Evolutionary conservation across 2,797 vertebrate species (phyloP).

Genomic region (Trichosurus vulpecula): DNA sequence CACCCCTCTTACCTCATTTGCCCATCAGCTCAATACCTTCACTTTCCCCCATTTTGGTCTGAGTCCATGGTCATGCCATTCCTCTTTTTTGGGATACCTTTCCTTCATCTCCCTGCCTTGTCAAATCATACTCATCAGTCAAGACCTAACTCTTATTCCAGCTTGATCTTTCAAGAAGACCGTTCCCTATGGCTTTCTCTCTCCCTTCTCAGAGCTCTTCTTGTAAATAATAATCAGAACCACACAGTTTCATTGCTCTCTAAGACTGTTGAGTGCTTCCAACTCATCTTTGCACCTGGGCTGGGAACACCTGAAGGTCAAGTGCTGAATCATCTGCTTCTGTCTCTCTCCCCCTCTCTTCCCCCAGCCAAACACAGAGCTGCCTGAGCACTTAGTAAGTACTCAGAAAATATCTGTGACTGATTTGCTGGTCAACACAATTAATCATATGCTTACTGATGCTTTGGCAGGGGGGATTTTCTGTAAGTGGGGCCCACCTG

Average conservation of each 20-base stretch:
- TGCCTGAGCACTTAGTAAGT: neutral
- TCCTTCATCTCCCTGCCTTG: neutral
- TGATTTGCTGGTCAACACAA: neutral
- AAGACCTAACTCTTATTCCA: neutral
- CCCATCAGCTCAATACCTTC: neutral
- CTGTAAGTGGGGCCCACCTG: neutral
- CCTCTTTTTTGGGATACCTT: neutral
- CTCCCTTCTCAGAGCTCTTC: neutral
- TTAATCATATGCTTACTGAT: constrained; percentile 17
- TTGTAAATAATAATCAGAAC: neutral
- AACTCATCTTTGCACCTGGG: neutral
- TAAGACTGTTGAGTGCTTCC: neutral
- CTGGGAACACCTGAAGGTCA: neutral
- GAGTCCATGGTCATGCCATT: neutral
- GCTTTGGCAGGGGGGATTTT: neutral
- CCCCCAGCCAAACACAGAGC: neutral
- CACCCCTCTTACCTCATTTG: neutral
- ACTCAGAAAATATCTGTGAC: neutral
- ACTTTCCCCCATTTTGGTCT: neutral
- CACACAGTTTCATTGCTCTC: neutral
- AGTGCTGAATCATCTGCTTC: neutral
- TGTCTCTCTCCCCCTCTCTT: neutral
- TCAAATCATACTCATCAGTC: neutral
- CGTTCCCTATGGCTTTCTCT: neutral
- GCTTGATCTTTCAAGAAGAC: neutral